Evolutionary conservation across 2,888 invertebrate species (phyloP).

Genomic region (Listrodromus nycthemerus): DNA sequence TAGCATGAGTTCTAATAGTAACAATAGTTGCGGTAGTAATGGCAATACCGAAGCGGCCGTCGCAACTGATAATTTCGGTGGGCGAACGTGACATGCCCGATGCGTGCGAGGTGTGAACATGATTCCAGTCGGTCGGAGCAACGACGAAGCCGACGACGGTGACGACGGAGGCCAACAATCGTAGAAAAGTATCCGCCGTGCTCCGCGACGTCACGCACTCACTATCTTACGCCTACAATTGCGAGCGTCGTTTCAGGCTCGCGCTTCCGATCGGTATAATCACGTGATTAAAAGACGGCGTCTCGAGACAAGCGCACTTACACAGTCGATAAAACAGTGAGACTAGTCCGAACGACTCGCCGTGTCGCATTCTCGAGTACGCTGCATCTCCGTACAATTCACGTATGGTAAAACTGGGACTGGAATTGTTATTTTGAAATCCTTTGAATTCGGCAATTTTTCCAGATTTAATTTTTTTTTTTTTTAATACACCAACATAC

Average conservation of each 20-base stretch:
- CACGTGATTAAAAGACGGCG: not conserved
- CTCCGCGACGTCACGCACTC: constrained; percentile 34
- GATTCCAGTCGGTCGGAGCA: constrained; percentile 58
- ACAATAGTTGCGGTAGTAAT: not conserved
- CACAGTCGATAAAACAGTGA: no score
- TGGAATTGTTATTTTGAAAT: no score
- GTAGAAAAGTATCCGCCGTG: constrained; percentile 5
- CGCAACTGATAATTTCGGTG: constrained; percentile 65
- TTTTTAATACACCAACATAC: no score
- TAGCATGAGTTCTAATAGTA: not conserved
- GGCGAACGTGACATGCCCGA: constrained; percentile 66
- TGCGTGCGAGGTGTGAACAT: constrained; percentile 70
- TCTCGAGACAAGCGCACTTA: not conserved
- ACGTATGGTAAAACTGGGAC: no score
- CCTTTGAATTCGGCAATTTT: no score
- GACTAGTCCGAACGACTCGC: no score
- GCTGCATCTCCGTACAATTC: no score
- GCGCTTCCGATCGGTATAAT: constrained; percentile 19
- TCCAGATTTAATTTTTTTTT: no score
- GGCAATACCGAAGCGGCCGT: constrained; percentile 34
- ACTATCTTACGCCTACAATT: constrained; percentile 47
- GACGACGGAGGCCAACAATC: constrained; percentile 21
- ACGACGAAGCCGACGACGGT: constrained; percentile 21
- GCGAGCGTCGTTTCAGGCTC: constrained; percentile 5
- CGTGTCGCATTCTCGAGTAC: no score